Percentiles rank a stretch among this genome's conserved stretches.
phyloP scores from a whole-genome alignment of 2,888 invertebrate species.

The Antitype chi region DNA sequence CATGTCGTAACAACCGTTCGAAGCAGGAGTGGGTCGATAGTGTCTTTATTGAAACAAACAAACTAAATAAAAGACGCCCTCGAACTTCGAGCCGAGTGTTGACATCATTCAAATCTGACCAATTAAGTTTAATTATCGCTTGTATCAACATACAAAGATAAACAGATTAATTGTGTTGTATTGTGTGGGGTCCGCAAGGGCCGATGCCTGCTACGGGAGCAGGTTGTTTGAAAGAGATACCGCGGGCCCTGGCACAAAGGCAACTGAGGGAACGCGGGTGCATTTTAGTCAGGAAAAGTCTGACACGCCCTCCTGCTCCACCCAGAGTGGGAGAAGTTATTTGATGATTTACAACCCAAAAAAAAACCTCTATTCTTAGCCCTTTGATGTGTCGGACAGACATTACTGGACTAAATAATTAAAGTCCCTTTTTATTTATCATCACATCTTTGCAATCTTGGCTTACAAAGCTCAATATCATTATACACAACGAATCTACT shows the following conservation, averaged over 20 bases:
- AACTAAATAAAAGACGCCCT: neutral
- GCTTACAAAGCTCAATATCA: neutral
- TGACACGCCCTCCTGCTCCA: no score
- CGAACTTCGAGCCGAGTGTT: conserved; percentile 15
- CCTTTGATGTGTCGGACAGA: conserved; percentile 4
- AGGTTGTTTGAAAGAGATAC: no score
- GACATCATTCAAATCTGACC: conserved; percentile 47
- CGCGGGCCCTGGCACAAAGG: no score
- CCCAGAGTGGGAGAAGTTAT: no score
- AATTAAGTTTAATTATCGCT: conserved; percentile 43
- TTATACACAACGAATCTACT: neutral
- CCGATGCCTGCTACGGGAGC: no score
- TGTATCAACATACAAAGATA: conserved; percentile 40
- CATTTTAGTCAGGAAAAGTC: no score
- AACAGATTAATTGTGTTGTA: conserved; percentile 40
- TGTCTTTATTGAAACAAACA: neutral
- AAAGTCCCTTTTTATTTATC: neutral
- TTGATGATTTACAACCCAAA: no score
- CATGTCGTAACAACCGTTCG: neutral
- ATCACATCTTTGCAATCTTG: neutral
- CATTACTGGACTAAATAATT: neutral
- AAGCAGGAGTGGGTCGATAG: no score
- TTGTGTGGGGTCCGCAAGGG: no score
- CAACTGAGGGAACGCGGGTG: no score
- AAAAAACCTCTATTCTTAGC: no score